These are phyloP conservation scores for Plecotus auritus DNA, from an alignment of 2,113 vertebrate genomes.

Conservation along the genomic window DNA sequence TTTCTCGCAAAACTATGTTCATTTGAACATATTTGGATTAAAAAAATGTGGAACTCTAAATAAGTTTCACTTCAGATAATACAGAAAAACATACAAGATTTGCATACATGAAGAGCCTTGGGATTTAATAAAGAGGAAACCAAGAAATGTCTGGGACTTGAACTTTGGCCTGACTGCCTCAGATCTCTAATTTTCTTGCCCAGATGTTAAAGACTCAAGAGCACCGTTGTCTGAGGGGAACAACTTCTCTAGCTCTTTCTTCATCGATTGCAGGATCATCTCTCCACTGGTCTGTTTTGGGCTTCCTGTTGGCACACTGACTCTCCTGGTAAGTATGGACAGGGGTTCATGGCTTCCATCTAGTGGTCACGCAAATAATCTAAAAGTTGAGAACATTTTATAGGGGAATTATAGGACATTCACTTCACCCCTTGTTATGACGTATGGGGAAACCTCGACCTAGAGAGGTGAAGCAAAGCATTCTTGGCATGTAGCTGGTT, in stretches of 20 bases:
- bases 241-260: neutral
- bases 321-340: neutral
- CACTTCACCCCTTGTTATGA: neutral
- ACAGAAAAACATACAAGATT: neutral
- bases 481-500: neutral
- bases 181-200: neutral
- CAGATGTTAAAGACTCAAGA: neutral
- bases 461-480: neutral
- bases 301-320: neutral
- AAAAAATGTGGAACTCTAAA: neutral
- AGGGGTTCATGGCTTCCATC: neutral
- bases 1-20: neutral
- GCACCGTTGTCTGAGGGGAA: neutral
- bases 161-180: neutral
- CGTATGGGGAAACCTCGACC: neutral
- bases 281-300: neutral
- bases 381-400: neutral
- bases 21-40: neutral
- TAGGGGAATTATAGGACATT: neutral
- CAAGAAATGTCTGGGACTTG: neutral
- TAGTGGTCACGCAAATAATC: neutral
- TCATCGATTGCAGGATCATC: neutral
- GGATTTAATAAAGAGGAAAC: neutral
- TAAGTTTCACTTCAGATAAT: neutral
- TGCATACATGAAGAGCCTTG: neutral